phyloP scores from a whole-genome alignment of 2,797 vertebrate genomes.

The Chloroceryle amazona region DNA sequence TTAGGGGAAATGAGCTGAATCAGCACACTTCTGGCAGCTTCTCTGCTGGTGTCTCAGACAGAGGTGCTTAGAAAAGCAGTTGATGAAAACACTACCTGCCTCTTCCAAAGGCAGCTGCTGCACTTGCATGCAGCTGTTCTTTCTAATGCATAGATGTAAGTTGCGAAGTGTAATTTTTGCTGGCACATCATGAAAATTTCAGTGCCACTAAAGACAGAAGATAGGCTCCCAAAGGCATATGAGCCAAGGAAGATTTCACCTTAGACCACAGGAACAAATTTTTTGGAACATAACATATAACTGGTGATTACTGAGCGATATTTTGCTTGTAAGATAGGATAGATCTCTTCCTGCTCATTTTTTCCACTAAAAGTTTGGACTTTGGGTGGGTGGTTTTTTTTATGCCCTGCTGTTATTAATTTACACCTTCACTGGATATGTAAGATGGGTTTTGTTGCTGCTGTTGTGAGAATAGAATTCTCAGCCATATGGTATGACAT shows the following conservation, averaged over 20 bases:
- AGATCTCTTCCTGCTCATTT: neutral
- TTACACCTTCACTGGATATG: neutral
- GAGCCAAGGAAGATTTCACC: neutral
- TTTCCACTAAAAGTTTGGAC: neutral
- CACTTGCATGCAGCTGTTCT: neutral
- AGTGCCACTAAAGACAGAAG: neutral
- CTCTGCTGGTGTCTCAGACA: neutral
- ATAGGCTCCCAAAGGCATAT: accelerated
- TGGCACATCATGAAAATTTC: neutral
- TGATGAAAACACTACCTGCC: neutral
- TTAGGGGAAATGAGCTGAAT: neutral
- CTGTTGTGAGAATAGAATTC: neutral
- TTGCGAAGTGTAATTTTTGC: neutral
- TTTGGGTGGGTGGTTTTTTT: too few relatives aligned
- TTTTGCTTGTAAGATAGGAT: neutral
- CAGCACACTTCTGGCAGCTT: neutral
- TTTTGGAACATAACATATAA: neutral
- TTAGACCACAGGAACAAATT: neutral
- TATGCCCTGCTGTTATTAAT: neutral
- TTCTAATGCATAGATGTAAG: neutral
- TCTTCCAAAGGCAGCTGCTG: neutral
- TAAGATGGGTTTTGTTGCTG: neutral
- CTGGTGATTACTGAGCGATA: neutral
- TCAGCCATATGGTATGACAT: neutral
- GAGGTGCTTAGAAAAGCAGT: neutral